Evolutionary conservation across 2,888 invertebrate species (phyloP).

Genomic region (Falcaria lacertinaria): DNA sequence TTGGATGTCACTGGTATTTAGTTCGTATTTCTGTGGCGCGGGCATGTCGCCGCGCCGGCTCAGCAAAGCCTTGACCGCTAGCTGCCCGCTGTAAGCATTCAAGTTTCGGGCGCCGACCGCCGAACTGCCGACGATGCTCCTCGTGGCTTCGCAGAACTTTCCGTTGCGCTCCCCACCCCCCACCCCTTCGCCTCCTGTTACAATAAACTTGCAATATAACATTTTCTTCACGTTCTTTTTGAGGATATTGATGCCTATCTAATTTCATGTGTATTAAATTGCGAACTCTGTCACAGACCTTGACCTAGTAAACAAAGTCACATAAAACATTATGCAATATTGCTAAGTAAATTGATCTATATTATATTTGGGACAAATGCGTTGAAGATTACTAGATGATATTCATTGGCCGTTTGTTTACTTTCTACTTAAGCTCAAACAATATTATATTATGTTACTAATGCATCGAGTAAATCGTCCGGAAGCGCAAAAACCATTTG

Average conservation of each 20-base stretch:
- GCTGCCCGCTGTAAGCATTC: constrained; percentile 35
- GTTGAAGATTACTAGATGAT: no score
- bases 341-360: background rate
- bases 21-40: constrained; percentile 53
- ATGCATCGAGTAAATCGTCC: no score
- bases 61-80: constrained; percentile 67
- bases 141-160: constrained; percentile 51
- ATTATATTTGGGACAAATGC: no score
- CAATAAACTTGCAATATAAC: constrained; percentile 37
- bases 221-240: constrained; percentile 12
- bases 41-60: constrained; percentile 31
- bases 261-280: background rate
- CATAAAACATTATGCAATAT: no score
- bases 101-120: constrained; percentile 24
- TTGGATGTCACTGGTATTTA: constrained; percentile 10
- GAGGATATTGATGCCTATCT: background rate
- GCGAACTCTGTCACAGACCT: constrained; percentile 6
- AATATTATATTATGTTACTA: no score
- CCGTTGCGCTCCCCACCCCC: constrained; percentile 12
- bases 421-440: no score
- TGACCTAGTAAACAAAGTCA: constrained; percentile 10
- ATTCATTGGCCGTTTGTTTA: no score
- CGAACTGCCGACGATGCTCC: constrained; percentile 41
- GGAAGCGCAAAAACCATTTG: constrained; percentile 60
- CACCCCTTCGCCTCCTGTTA: constrained; percentile 41